Conservation (phyloP, 2,888 invertebrate species). For the Xestia rhomboidea region DNA sequence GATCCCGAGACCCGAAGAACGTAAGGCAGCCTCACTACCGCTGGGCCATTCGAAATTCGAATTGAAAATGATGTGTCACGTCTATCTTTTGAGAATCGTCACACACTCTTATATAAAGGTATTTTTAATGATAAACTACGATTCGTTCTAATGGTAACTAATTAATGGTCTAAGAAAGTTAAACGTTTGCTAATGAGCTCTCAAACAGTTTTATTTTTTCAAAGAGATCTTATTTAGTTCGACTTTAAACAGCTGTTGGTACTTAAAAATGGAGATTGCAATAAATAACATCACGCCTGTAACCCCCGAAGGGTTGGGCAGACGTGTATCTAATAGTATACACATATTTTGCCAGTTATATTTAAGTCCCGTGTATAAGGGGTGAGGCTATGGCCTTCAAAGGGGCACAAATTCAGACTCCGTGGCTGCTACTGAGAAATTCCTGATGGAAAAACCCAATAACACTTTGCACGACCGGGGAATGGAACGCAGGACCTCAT, state of each 20-base stretch:
- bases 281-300: neutral
- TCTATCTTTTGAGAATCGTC: neutral
- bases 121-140: constrained; percentile 15
- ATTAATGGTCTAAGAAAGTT: constrained; percentile 22
- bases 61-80: neutral
- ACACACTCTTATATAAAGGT: neutral
- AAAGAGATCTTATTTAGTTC: neutral
- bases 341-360: too few species aligned
- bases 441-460: neutral
- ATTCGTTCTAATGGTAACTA: neutral
- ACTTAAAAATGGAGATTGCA: neutral
- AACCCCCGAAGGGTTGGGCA: neutral
- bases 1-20: too few species aligned
- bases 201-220: constrained; percentile 11
- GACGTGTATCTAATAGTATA: too few species aligned
- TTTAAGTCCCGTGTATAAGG: neutral
- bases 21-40: too few species aligned
- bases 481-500: neutral
- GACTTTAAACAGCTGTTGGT: neutral
- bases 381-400: neutral
- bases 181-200: constrained; percentile 40
- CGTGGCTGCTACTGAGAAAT: neutral
- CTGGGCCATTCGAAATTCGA: too few species aligned
- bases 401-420: too few species aligned
- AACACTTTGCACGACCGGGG: neutral